phyloP scores from a whole-genome alignment of 1,140 invertebrate species.

The Thaumatotibia leucotreta region DNA sequence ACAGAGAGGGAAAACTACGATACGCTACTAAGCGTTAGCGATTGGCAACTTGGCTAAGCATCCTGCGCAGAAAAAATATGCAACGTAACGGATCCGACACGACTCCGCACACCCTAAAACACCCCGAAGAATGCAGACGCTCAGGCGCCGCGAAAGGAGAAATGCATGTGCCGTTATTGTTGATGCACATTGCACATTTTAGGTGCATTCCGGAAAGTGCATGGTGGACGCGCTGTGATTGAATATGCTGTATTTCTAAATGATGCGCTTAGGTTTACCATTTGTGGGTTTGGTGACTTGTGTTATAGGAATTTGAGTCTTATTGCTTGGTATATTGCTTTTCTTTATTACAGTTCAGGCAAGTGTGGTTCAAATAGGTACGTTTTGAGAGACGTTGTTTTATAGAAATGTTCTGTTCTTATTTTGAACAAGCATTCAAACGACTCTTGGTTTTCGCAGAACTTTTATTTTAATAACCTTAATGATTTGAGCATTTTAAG shows the following conservation, averaged over 20 bases:
- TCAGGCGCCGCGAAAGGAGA: conserved; percentile 32
- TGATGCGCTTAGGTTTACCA: not conserved
- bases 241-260: conserved; percentile 1
- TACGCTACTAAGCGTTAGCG: too few species aligned
- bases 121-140: conserved; percentile 34
- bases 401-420: too few species aligned
- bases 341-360: too few species aligned
- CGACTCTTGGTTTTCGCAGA: too few species aligned
- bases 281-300: not conserved
- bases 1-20: too few species aligned
- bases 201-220: not conserved
- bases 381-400: too few species aligned
- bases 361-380: too few species aligned
- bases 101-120: not conserved
- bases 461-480: too few species aligned
- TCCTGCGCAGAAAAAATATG: conserved; percentile 31
- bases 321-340: not conserved
- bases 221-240: not conserved
- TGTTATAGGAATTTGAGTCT: not conserved
- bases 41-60: too few species aligned
- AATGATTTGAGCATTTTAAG: too few species aligned
- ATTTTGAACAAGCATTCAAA: too few species aligned
- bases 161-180: conserved; percentile 10
- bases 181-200: not conserved
- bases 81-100: conserved; percentile 14